These are phyloP conservation scores for Dolichopus griseipennis DNA, from an alignment of 2,888 invertebrate species.

Conservation along the genomic window DNA sequence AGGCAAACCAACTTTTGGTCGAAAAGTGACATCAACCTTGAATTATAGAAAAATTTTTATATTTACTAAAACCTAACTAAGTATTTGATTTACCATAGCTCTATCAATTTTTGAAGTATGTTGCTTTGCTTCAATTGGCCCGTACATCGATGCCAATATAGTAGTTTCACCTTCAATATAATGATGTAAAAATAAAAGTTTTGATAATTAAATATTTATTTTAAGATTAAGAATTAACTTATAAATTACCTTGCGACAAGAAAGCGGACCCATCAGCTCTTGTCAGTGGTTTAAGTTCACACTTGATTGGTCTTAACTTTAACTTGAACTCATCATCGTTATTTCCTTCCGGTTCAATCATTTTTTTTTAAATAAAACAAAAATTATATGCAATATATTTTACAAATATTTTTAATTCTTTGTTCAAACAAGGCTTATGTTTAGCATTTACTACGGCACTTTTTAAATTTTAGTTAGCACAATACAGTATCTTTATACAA, in stretches of 20 bases:
- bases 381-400: no score
- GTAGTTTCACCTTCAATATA: conserved; percentile 62
- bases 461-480: no score
- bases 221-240: no score
- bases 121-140: conserved; percentile 70
- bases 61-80: not conserved
- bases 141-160: conserved; percentile 68
- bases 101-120: conserved; percentile 69
- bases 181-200: conserved; percentile 1
- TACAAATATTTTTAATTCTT: not conserved
- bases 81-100: conserved; percentile 44
- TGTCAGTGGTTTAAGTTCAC: conserved; percentile 62
- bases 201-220: not conserved
- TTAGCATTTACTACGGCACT: no score
- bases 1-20: conserved; percentile 67
- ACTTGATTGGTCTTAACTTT: conserved; percentile 48
- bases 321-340: conserved; percentile 18
- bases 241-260: conserved; percentile 58
- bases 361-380: no score
- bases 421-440: not conserved
- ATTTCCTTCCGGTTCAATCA: no score
- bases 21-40: conserved; percentile 63
- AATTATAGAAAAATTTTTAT: not conserved
- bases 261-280: conserved; percentile 72
- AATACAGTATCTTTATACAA: no score